A percentile compares a stretch with the other conserved stretches of the same genome.
phyloP scores from a whole-genome alignment of 2,797 vertebrate species.

The Enteromius unitaeniatus region DNA sequence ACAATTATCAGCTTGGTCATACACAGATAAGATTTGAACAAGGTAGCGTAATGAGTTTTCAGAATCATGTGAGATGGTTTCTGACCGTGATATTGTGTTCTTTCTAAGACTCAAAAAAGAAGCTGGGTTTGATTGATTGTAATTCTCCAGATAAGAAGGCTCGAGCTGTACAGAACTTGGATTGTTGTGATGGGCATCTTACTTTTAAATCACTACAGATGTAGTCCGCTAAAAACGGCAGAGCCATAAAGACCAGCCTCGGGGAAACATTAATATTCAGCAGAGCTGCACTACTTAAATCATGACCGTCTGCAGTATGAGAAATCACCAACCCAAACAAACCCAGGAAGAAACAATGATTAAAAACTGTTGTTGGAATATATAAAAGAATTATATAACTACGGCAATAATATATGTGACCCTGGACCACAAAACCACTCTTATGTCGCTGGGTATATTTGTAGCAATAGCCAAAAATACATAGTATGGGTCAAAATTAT shows the following conservation, averaged over 20 bases:
- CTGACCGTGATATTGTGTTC: neutral
- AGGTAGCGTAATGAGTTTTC: neutral
- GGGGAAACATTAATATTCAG: slow-evolving; percentile 52
- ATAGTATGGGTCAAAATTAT: no score
- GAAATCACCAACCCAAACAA: slow-evolving; percentile 39
- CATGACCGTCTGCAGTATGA: slow-evolving; percentile 41
- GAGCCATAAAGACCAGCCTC: slow-evolving; percentile 34
- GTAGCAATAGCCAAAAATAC: no score
- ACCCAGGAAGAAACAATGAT: slow-evolving; percentile 12
- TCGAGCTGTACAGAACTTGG: neutral
- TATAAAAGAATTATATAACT: neutral
- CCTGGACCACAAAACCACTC: no score
- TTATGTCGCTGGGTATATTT: no score
- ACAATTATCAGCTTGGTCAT: neutral
- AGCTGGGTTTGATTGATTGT: neutral
- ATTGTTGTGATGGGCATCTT: slow-evolving; percentile 24
- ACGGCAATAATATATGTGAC: neutral
- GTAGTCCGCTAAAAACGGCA: neutral
- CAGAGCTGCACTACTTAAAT: slow-evolving; percentile 49
- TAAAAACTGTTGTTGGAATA: slow-evolving; percentile 8
- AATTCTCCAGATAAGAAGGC: neutral
- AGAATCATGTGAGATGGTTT: neutral
- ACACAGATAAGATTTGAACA: neutral
- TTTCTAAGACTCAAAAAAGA: neutral
- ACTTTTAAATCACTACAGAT: slow-evolving; percentile 44